Conservation (phyloP, 1,140 invertebrate species). For the Plutomurus gul region DNA sequence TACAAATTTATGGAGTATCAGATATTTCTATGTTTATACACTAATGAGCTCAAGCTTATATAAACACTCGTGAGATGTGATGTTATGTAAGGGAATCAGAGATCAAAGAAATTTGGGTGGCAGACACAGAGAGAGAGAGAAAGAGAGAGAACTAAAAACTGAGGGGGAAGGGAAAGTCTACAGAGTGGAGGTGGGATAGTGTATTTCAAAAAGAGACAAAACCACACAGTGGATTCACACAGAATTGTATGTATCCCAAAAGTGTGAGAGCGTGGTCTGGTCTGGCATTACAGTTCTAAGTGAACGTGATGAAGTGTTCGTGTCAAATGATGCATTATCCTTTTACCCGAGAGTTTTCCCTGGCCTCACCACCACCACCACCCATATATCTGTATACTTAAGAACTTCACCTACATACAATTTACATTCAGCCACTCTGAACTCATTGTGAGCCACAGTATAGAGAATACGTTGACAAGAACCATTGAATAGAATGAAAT, state of each 20-base stretch:
- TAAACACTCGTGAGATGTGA: too few species aligned
- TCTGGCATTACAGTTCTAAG: constrained; percentile 10
- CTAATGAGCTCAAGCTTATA: too few species aligned
- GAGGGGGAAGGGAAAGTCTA: background rate
- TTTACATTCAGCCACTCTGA: background rate
- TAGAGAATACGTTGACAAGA: background rate
- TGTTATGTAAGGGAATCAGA: background rate
- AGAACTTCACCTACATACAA: background rate
- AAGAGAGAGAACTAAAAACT: background rate
- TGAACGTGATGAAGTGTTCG: constrained; percentile 36
- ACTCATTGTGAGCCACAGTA: background rate
- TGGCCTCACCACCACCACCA: background rate
- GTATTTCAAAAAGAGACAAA: background rate
- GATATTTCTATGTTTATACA: too few species aligned
- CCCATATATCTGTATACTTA: background rate
- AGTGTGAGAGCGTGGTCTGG: background rate
- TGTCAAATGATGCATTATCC: constrained; percentile 36
- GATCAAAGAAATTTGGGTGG: background rate
- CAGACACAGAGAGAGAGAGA: background rate
- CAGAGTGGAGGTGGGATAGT: background rate
- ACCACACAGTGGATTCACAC: background rate
- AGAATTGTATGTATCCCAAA: background rate
- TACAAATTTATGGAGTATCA: too few species aligned
- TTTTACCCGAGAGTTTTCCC: constrained; percentile 28
- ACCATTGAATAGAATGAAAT: background rate